A percentile compares a stretch with the other conserved stretches of the same genome.
These are phyloP conservation scores for Ptilodon capucinus DNA, from an alignment of 2,888 invertebrate genomes.

Conservation along the genomic window DNA sequence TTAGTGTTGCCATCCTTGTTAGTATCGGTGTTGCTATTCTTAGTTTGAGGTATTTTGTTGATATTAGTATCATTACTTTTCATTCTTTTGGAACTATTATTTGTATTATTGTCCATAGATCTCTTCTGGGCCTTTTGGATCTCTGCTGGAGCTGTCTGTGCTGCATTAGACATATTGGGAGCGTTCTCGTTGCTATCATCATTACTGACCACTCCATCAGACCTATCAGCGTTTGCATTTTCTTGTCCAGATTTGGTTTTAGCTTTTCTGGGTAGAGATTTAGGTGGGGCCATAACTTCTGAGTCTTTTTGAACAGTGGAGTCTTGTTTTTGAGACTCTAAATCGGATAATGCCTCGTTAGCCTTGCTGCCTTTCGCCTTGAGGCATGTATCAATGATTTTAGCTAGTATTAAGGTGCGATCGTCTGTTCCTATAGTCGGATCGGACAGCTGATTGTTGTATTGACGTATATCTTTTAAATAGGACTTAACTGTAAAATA, in stretches of 20 bases:
- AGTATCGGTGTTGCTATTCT: slow-evolving; percentile 6
- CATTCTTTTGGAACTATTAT: slow-evolving; percentile 17
- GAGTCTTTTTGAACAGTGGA: slow-evolving; percentile 29
- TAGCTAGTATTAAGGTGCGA: slow-evolving; percentile 54
- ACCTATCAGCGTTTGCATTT: slow-evolving; percentile 13
- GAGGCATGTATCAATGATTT: slow-evolving; percentile 61
- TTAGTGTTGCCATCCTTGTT: slow-evolving; percentile 8
- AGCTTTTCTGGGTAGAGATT: slow-evolving; percentile 55
- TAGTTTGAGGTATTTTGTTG: slow-evolving; percentile 9
- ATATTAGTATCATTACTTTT: slow-evolving; percentile 8
- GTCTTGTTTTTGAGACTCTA: slow-evolving; percentile 28
- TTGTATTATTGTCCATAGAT: not conserved
- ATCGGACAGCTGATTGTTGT: slow-evolving; percentile 55
- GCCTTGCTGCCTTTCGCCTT: slow-evolving; percentile 48
- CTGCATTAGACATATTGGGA: not conserved
- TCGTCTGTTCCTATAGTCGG: slow-evolving; percentile 60
- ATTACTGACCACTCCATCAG: slow-evolving; percentile 12
- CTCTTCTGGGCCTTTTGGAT: slow-evolving; percentile 25
- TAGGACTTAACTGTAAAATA: slow-evolving; percentile 59
- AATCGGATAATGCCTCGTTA: slow-evolving; percentile 10
- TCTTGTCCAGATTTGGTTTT: slow-evolving; percentile 36
- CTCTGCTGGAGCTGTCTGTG: no score
- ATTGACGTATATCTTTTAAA: slow-evolving; percentile 54
- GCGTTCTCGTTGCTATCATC: not conserved
- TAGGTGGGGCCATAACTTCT: slow-evolving; percentile 68